Evolutionary conservation across 1,140 invertebrate species (phyloP).

Genomic region (Antheraea pernyi): DNA sequence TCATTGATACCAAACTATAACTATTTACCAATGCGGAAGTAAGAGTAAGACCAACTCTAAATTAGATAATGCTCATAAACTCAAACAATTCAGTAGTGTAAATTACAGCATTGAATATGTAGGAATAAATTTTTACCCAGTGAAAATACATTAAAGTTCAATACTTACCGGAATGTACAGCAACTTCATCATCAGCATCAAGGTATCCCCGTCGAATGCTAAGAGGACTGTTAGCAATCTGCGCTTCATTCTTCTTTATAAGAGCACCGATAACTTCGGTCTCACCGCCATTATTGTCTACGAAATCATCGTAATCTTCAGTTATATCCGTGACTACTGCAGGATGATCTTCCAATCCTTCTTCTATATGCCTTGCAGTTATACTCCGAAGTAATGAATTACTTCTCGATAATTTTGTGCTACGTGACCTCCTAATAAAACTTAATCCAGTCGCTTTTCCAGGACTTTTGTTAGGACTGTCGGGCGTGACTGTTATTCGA

Average conservation of each 20-base stretch:
- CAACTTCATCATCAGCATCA: slow-evolving; percentile 81
- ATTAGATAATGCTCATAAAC: slow-evolving; percentile 2
- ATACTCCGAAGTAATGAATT: slow-evolving; percentile 80
- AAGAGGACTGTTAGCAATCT: slow-evolving; percentile 69
- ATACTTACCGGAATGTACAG: slow-evolving; percentile 82
- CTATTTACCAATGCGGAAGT: not conserved
- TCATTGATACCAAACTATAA: not conserved
- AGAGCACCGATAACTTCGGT: slow-evolving; percentile 66
- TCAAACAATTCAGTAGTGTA: slow-evolving; percentile 1
- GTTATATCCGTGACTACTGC: slow-evolving; percentile 61
- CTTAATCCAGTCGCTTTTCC: slow-evolving; percentile 79
- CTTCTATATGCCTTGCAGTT: slow-evolving; percentile 64
- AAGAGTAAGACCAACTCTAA: not conserved
- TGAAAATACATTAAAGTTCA: slow-evolving; percentile 15
- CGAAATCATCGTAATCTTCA: slow-evolving; percentile 68
- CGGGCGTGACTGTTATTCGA: slow-evolving; percentile 66
- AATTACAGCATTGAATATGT: slow-evolving; percentile 18
- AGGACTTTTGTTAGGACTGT: slow-evolving; percentile 71
- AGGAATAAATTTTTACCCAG: slow-evolving; percentile 20
- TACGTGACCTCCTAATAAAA: slow-evolving; percentile 84
- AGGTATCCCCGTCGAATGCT: slow-evolving; percentile 78
- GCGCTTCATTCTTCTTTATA: slow-evolving; percentile 67
- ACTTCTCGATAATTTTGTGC: slow-evolving; percentile 85
- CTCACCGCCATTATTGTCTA: slow-evolving; percentile 65
- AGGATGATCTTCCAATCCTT: slow-evolving; percentile 56